Evolutionary conservation across 2,888 invertebrate species (phyloP).

Genomic region (Leptinotarsa haldemani): DNA sequence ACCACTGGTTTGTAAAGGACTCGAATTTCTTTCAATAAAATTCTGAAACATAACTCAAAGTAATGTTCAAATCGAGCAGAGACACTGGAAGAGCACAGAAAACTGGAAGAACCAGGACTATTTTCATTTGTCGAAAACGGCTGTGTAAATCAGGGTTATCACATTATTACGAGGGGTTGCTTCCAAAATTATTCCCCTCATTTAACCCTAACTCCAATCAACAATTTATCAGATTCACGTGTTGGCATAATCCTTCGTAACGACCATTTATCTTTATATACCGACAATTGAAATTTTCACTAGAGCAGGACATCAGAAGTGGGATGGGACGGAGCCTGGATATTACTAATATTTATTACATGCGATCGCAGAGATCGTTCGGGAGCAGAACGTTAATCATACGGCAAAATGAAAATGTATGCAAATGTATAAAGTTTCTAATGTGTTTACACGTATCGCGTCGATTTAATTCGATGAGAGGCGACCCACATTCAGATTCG

Average conservation of each 20-base stretch:
- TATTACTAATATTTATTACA: background rate
- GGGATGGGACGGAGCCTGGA: background rate
- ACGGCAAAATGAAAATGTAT: background rate
- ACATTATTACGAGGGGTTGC: too few species aligned
- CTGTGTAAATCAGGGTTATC: too few species aligned
- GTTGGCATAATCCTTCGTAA: background rate
- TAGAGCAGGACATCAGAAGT: background rate
- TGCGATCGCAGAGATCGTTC: background rate
- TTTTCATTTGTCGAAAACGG: too few species aligned
- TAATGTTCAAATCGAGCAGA: too few species aligned
- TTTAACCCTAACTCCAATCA: background rate
- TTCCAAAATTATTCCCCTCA: too few species aligned
- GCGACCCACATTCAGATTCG: background rate
- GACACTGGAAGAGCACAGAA: too few species aligned
- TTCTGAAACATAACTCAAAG: too few species aligned
- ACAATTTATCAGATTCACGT: background rate
- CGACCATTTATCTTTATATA: slow-evolving; percentile 1
- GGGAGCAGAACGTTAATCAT: background rate
- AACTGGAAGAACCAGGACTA: too few species aligned
- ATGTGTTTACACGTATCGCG: slow-evolving; percentile 4
- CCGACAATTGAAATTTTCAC: background rate
- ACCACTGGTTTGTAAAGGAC: too few species aligned
- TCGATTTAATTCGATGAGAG: slow-evolving; percentile 1
- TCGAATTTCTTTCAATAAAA: too few species aligned
- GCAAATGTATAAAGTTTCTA: background rate